Evolutionary conservation across 2,797 vertebrate genomes (phyloP).

Genomic region (Adelosebastes latens): DNA sequence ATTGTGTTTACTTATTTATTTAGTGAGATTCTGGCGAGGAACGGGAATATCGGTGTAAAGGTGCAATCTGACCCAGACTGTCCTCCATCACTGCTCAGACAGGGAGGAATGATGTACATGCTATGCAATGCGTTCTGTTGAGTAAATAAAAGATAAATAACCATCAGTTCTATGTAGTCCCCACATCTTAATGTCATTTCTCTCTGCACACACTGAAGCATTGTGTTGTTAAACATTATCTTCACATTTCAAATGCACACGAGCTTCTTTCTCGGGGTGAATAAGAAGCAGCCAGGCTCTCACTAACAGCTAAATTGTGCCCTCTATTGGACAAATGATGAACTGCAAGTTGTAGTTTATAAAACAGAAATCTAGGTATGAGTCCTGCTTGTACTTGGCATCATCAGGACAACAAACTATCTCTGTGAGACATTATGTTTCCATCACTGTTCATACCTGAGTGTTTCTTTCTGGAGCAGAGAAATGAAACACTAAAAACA

Average conservation of each 20-base stretch:
- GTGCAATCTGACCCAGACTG: constrained; percentile 36
- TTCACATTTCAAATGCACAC: neutral
- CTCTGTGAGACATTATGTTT: neutral
- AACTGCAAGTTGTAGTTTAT: constrained; percentile 30
- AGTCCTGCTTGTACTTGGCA: neutral
- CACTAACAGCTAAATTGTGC: neutral
- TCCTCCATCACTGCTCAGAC: constrained; percentile 34
- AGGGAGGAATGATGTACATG: constrained; percentile 56
- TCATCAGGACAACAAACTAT: neutral
- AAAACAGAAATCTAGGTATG: neutral
- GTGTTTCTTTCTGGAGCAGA: neutral
- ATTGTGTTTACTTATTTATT: constrained; percentile 59
- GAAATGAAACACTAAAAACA: neutral
- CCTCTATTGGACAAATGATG: constrained; percentile 54
- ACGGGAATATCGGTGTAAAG: neutral
- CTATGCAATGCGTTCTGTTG: constrained; percentile 66
- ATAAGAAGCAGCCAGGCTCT: neutral
- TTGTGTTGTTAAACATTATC: neutral
- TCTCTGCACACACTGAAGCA: neutral
- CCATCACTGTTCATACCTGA: neutral
- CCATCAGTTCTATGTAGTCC: neutral
- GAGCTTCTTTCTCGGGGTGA: neutral
- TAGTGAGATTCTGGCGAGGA: constrained; percentile 51
- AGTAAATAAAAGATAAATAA: constrained; percentile 61
- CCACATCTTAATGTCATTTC: neutral